Evolutionary conservation across 2,113 vertebrate species (phyloP), one percentile per base, ranked within the genome.

Genomic region (Cochlearius cochlearius): DNA sequence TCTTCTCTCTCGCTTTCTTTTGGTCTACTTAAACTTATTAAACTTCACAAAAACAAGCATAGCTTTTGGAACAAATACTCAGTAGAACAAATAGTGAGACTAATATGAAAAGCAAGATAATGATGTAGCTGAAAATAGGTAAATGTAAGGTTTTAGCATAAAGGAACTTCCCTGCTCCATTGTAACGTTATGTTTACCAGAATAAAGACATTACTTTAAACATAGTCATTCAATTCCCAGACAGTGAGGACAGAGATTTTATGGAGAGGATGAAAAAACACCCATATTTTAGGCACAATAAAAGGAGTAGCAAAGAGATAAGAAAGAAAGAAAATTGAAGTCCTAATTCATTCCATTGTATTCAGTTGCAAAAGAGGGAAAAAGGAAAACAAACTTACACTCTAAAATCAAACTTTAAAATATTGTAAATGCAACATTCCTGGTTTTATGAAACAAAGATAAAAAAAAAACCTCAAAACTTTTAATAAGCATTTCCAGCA

Each of bases 161-260:
- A 81, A 84, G 75, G 49, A 59, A 69, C 11, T 3, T 86, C 50
- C 36, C 52, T 45, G 3, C 19, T 77, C 50, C 49, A 25, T 30
- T 66, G 53, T 79, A 95, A 91, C 96, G 62, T 53, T 47, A 30
- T 15, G 62, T 85, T 80, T 82, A 85, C 32, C 56, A 76, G 27
- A 69, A 82, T 67, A 90, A 90, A 55, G 89, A 87, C 41, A 38
- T 69, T 52, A 50, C 75, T 96, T 96, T 76, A 95, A 79, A 93
- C 17, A 60, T 11, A 77, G 47, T 56, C 63, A 63, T 83, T 69
- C 23, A 84, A 50, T 94, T 97, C 94, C 74, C 73, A 81, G 80
- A 73, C 2, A 25, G 84, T 75, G 79, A 91, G 30, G 34, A 64
- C 14, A 81, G 52, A 59, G 20, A 16, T 85, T 92, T 94, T 81